A percentile compares a stretch with the other conserved stretches of the same genome.
These are phyloP conservation scores for Chaetophractus vellerosus DNA, from an alignment of 2,797 vertebrate species.

Conservation along the genomic window DNA sequence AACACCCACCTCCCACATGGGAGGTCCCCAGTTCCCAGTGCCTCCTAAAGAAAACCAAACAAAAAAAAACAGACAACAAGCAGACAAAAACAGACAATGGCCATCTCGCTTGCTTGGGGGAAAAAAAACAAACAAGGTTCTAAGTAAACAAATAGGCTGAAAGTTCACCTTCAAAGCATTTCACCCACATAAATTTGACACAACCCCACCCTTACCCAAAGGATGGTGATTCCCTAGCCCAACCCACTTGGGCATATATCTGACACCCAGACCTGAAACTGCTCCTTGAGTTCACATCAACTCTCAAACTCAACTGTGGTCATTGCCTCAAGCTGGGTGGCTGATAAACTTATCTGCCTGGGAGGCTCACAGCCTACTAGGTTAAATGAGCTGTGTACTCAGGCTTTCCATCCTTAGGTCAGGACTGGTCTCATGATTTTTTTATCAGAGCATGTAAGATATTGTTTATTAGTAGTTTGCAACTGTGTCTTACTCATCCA, in stretches of 20 bases:
- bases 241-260: background rate
- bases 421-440: constrained; percentile 29
- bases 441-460: constrained; percentile 33
- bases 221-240: constrained; percentile 50
- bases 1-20: too few species aligned
- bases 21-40: too few species aligned
- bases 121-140: background rate
- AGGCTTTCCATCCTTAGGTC: background rate
- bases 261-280: constrained; percentile 45
- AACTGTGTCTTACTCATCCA: constrained; percentile 61
- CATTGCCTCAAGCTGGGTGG: background rate
- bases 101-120: too few species aligned
- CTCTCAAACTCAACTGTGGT: background rate
- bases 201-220: constrained; percentile 71
- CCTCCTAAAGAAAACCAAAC: too few species aligned
- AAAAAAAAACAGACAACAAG: too few species aligned
- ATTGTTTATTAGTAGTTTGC: constrained; percentile 47
- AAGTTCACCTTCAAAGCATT: constrained; percentile 83
- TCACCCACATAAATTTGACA: constrained; percentile 62
- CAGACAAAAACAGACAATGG: too few species aligned
- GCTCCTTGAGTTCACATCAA: background rate
- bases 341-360: constrained; percentile 34
- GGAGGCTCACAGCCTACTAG: background rate
- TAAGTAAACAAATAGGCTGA: constrained; percentile 73
- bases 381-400: constrained; percentile 26